Percentiles rank a stretch among this genome's conserved stretches.
Evolutionary conservation across 1,140 invertebrate species (phyloP).

Genomic region (Pseudomyrmex cubaensis): DNA sequence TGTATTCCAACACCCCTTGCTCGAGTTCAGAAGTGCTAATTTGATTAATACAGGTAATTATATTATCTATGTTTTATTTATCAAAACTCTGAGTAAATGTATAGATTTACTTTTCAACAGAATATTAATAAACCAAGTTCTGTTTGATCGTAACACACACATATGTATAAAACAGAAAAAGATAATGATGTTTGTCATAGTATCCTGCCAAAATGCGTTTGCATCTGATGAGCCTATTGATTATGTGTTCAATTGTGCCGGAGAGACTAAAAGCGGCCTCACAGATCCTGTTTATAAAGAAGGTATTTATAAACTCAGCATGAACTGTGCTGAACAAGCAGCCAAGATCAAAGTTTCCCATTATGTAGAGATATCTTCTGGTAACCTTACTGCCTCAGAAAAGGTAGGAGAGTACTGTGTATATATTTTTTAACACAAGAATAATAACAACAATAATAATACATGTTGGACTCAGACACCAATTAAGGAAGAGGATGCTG

Average conservation of each 20-base stretch:
- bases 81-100: too few species aligned
- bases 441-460: background rate
- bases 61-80: background rate
- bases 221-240: conserved; percentile 88
- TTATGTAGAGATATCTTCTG: conserved; percentile 94
- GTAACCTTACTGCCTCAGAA: conserved; percentile 91
- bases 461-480: conserved; percentile 84
- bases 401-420: conserved; percentile 86
- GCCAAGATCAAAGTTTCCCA: conserved; percentile 88
- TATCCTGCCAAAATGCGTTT: conserved; percentile 92
- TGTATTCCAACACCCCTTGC: conserved; percentile 89
- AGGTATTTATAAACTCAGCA: conserved; percentile 93
- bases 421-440: background rate
- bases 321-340: conserved; percentile 93
- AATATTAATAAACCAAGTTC: too few species aligned
- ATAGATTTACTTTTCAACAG: too few species aligned
- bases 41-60: conserved; percentile 93
- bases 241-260: conserved; percentile 95
- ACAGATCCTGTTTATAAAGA: conserved; percentile 95
- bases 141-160: too few species aligned
- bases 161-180: too few species aligned
- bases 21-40: conserved; percentile 96
- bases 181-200: conserved; percentile 81
- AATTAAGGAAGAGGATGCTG: conserved; percentile 90
- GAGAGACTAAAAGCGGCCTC: conserved; percentile 95